phyloP scores from a whole-genome alignment of 2,888 invertebrate genomes.

The Syrphus vitripennis region DNA sequence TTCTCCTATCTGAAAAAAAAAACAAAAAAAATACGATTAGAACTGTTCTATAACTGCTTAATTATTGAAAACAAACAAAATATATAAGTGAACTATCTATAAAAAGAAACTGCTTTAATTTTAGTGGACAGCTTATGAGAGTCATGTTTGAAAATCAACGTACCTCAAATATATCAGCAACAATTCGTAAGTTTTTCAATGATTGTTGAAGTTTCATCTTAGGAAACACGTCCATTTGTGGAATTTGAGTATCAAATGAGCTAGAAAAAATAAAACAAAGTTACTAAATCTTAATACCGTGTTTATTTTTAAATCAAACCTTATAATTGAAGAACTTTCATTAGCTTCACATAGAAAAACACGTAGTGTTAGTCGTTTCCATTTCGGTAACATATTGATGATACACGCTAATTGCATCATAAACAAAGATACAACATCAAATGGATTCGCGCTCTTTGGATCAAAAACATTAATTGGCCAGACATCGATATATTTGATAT shows the following conservation, averaged over 20 bases:
- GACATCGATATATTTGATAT: slow-evolving; percentile 94
- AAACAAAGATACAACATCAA: slow-evolving; percentile 95
- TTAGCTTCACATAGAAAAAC: slow-evolving; percentile 91
- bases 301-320: slow-evolving; percentile 72
- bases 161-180: slow-evolving; percentile 89
- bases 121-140: too few relatives aligned
- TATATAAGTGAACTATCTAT: too few relatives aligned
- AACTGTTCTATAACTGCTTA: too few relatives aligned
- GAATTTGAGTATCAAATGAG: slow-evolving; percentile 77
- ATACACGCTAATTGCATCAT: slow-evolving; percentile 98
- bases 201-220: slow-evolving; percentile 85
- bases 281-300: not conserved
- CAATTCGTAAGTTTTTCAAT: slow-evolving; percentile 92
- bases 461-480: slow-evolving; percentile 97
- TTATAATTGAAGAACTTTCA: slow-evolving; percentile 73
- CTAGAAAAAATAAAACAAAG: slow-evolving; percentile 63
- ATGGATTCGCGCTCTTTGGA: slow-evolving; percentile 89
- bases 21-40: not conserved
- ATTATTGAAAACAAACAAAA: too few relatives aligned
- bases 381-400: slow-evolving; percentile 93
- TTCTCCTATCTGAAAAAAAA: slow-evolving; percentile 82
- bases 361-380: slow-evolving; percentile 93
- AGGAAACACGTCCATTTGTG: slow-evolving; percentile 77
- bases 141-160: slow-evolving; percentile 70
- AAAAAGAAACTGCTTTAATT: too few relatives aligned